Evolutionary conservation across 1,140 invertebrate genomes (phyloP), one percentile per base, ranked within the genome.

Genomic region (Drosophila suzukii): DNA sequence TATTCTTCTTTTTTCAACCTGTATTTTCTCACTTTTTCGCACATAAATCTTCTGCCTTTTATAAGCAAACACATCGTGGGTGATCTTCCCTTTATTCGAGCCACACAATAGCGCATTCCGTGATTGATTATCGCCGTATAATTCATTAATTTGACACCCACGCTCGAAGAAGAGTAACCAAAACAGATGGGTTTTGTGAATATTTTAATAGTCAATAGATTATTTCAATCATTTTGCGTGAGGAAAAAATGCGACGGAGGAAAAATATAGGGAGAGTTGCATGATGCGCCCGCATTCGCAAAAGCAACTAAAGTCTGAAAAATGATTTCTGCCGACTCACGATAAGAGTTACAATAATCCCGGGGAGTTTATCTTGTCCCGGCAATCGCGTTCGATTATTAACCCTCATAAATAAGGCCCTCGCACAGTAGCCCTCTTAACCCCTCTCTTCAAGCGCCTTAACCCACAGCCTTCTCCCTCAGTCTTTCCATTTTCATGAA

Each of bases 381-480:
- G 50, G 58, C 78, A 83, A 89, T 88, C 84, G 84, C 66, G 59
- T 81, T 89, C 84, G 84, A 89, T 89, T 89, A 81, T 89, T 80
- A 89, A 89, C 84, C 84, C 84, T 75, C 84, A 89, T 89, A 84
- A 89, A 89, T 78, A 71, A 75, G 57, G 41, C 47, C 49, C 60
- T 73, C 41, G 50, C 60, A 74, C 75, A 82, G 75, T 81, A 81
- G 78, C 78, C 49, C 55, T 59, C 55, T 59, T 60, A 34, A 55
- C 63, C 57, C 68, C 30, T 39, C 55, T 6, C 50, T 12, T 0
- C 4, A 0, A 46, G 4, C 17, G 50, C 41, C 65, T 67, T 53
- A 68, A 54, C 67, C 63, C 67, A 13, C 51, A 17, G 43, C 30
- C 43, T 44, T 51, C 12, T 39, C 44, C 51, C 30, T 10, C 62